Percentiles rank a stretch among this genome's conserved stretches.
Evolutionary conservation across 2,888 invertebrate genomes (phyloP).

Genomic region (Nephrotoma guestfalica): DNA sequence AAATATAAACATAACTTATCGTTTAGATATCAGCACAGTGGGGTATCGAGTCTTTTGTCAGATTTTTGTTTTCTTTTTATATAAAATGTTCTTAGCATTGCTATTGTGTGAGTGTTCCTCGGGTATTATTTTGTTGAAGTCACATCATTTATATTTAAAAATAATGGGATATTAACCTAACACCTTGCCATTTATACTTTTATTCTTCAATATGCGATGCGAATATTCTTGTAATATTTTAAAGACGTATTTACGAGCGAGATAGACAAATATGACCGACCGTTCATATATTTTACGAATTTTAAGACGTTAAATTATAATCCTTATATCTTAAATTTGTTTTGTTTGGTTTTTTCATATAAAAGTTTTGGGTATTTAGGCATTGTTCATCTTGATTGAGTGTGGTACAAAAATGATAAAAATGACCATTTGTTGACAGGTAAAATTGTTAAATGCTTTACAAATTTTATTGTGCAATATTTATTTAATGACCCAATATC

Average conservation of each 20-base stretch:
- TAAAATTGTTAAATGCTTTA: not conserved
- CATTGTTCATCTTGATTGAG: not conserved
- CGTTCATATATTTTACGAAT: not conserved
- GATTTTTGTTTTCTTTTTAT: not conserved
- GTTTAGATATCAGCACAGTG: not conserved
- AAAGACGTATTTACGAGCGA: not conserved
- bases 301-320: not conserved
- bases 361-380: not conserved
- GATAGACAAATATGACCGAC: not conserved
- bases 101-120: not conserved
- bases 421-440: not conserved
- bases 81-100: not conserved
- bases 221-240: not conserved
- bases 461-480: too few species aligned
- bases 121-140: not conserved
- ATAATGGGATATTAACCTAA: not conserved
- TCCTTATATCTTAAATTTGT: not conserved
- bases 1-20: not conserved
- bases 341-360: not conserved
- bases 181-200: not conserved
- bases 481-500: too few species aligned
- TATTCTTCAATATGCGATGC: not conserved
- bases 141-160: not conserved
- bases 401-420: too few species aligned
- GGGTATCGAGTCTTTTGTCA: not conserved